A percentile compares a stretch with the other conserved stretches of the same genome.
Evolutionary conservation across 2,797 vertebrate genomes (phyloP).

Genomic region (Pangasius macronema): DNA sequence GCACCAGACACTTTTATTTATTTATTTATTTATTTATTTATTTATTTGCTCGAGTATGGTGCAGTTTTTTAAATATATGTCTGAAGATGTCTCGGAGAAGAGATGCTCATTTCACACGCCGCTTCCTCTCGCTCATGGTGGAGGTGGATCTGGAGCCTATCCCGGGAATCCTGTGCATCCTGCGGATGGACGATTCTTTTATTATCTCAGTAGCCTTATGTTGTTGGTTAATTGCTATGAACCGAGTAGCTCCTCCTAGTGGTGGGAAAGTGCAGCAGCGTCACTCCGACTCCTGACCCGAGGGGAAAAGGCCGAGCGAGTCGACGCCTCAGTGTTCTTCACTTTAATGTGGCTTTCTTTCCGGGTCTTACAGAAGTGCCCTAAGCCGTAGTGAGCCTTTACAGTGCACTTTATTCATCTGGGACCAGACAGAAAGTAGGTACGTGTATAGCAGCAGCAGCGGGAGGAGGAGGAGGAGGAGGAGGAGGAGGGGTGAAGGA

Average conservation of each 20-base stretch:
- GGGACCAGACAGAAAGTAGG: conserved; percentile 92
- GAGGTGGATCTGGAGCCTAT: too few species aligned
- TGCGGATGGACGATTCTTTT: background rate
- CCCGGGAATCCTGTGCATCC: background rate
- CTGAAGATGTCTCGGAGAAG: background rate
- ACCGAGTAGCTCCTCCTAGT: conserved; percentile 78
- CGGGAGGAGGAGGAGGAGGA: too few species aligned
- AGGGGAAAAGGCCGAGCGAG: conserved; percentile 15
- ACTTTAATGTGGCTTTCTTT: conserved; percentile 38
- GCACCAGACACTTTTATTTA: background rate
- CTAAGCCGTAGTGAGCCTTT: conserved; percentile 54
- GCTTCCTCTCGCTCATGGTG: background rate
- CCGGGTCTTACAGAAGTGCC: conserved; percentile 53
- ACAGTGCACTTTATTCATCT: conserved; percentile 73
- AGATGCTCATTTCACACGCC: background rate
- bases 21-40: background rate
- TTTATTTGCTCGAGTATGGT: background rate
- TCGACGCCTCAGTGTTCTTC: conserved; percentile 20
- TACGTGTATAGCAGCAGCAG: background rate
- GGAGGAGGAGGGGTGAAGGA: conserved; percentile 77
- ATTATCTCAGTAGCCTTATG: background rate
- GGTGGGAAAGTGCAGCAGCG: conserved; percentile 60
- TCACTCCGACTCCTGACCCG: conserved; percentile 24
- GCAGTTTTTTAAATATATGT: too few species aligned
- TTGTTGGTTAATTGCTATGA: conserved; percentile 17